Evolutionary conservation across 2,888 invertebrate genomes (phyloP).

Genomic region (Rhagium mordax): DNA sequence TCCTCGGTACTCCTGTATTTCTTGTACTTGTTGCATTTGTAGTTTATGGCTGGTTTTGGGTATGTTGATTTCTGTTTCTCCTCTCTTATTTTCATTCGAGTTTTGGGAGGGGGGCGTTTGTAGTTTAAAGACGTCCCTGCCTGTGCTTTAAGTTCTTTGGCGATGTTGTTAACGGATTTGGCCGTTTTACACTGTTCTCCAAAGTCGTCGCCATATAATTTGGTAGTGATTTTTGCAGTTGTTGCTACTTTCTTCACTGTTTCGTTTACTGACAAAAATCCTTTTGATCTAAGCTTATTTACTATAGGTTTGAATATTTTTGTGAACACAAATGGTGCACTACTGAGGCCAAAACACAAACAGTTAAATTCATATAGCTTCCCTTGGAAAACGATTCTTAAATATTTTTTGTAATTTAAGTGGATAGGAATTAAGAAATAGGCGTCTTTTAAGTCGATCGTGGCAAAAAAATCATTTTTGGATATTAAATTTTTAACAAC

Average conservation of each 20-base stretch:
- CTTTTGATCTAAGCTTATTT: neutral
- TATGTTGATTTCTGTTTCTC: too few species aligned
- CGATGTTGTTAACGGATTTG: neutral
- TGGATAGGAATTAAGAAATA: neutral
- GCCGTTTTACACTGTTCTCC: neutral
- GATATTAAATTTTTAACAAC: neutral
- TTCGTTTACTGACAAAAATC: neutral
- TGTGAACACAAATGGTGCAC: neutral
- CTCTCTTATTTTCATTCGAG: too few species aligned
- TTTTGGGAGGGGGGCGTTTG: too few species aligned
- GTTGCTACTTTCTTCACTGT: neutral
- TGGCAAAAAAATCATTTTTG: neutral
- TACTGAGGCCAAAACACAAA: neutral
- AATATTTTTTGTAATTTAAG: neutral
- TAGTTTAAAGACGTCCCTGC: too few species aligned
- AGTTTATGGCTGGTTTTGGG: too few species aligned
- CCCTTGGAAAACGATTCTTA: neutral
- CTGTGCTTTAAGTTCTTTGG: neutral
- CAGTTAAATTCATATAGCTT: neutral
- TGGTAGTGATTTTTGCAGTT: neutral
- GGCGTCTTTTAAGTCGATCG: neutral
- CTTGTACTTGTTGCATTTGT: too few species aligned
- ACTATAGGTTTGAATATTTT: constrained; percentile 3
- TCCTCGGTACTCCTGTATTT: too few species aligned
- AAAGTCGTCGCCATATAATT: too few species aligned